Evolutionary conservation across 1,140 invertebrate species (phyloP).

Genomic region (Drosophila grimshawi): DNA sequence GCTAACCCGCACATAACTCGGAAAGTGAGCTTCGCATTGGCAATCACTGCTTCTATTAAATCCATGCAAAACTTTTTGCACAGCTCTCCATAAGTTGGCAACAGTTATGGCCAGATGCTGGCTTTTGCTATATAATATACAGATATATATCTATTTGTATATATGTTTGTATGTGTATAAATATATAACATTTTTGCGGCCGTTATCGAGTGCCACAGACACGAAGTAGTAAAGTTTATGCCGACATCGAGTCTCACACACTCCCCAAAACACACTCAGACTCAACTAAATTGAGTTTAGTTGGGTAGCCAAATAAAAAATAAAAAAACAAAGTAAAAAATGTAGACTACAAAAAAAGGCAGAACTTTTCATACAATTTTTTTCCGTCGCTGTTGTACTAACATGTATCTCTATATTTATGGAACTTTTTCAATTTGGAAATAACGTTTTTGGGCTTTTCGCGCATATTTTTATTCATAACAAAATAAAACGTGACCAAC

Average conservation of each 20-base stretch:
- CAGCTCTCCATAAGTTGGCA: slow-evolving; percentile 60
- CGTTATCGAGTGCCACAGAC: slow-evolving; percentile 78
- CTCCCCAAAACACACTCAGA: slow-evolving; percentile 40
- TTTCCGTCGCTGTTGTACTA: slow-evolving; percentile 2
- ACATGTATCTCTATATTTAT: slow-evolving; percentile 79
- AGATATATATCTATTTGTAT: slow-evolving; percentile 17
- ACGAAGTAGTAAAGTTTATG: slow-evolving; percentile 80
- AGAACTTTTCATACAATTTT: slow-evolving; percentile 60
- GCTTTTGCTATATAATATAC: slow-evolving; percentile 2
- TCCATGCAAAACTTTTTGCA: slow-evolving; percentile 38
- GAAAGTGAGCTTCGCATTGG: slow-evolving; percentile 7
- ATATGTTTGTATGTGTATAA: slow-evolving; percentile 9
- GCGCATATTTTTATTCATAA: slow-evolving; percentile 78
- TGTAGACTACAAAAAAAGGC: slow-evolving; percentile 19
- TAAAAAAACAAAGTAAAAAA: slow-evolving; percentile 25
- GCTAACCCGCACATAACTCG: neutral
- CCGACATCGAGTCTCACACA: slow-evolving; percentile 45
- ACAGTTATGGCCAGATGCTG: slow-evolving; percentile 66
- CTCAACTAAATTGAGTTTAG: slow-evolving; percentile 65
- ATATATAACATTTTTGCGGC: slow-evolving; percentile 70
- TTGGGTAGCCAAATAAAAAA: slow-evolving; percentile 49
- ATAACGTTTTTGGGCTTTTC: slow-evolving; percentile 76
- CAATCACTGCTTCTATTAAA: slow-evolving; percentile 60
- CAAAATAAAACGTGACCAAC: slow-evolving; percentile 70
- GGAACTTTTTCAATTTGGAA: slow-evolving; percentile 82